These are phyloP conservation scores for Mycogona germanica DNA, from an alignment of 2,888 invertebrate genomes.

Conservation along the genomic window DNA sequence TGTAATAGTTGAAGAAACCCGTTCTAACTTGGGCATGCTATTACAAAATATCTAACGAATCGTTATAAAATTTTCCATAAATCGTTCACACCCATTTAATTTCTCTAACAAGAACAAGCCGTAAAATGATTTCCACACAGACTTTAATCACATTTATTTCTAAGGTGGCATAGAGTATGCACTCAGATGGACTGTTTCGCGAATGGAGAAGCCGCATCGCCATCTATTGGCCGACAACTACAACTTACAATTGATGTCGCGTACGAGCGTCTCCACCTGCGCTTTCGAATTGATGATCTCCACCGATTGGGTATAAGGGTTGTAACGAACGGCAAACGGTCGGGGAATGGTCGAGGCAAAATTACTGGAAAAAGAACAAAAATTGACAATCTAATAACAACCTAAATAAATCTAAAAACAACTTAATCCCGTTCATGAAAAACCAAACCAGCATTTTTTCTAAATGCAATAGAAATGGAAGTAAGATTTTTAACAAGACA, in stretches of 20 bases:
- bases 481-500: too few species aligned
- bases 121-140: too few species aligned
- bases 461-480: neutral
- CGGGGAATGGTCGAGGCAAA: conserved; percentile 37
- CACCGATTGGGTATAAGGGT: conserved; percentile 42
- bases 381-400: neutral
- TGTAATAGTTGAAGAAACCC: too few species aligned
- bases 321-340: conserved; percentile 42
- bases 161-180: too few species aligned
- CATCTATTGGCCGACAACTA: neutral
- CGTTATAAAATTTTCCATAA: too few species aligned
- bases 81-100: too few species aligned
- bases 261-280: conserved; percentile 71
- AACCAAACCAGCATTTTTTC: neutral
- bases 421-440: too few species aligned
- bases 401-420: neutral
- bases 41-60: too few species aligned
- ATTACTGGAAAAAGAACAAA: conserved; percentile 25
- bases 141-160: too few species aligned
- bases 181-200: too few species aligned
- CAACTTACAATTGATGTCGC: conserved; percentile 58
- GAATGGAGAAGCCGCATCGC: neutral
- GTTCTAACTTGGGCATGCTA: too few species aligned
- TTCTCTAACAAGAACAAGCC: too few species aligned
- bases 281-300: conserved; percentile 74